A percentile compares a stretch with the other conserved stretches of the same genome.
These are phyloP conservation scores for Galerucella calmariensis DNA, from an alignment of 2,888 invertebrate species.

Conservation along the genomic window DNA sequence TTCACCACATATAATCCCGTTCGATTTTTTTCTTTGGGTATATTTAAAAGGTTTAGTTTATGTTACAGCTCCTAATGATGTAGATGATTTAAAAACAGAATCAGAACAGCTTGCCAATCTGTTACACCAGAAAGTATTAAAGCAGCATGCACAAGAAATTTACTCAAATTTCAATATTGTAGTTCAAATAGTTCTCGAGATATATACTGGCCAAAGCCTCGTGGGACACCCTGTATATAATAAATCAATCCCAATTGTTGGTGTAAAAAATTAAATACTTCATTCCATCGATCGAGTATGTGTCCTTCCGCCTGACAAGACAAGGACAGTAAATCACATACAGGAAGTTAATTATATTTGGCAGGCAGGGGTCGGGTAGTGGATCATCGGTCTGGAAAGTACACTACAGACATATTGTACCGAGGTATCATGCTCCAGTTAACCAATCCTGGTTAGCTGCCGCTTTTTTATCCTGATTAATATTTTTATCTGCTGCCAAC, in stretches of 20 bases:
- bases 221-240: too few relatives aligned
- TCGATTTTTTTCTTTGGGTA: too few relatives aligned
- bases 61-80: too few relatives aligned
- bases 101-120: too few relatives aligned
- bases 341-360: slow-evolving; percentile 44
- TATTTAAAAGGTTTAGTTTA: too few relatives aligned
- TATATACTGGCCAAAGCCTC: too few relatives aligned
- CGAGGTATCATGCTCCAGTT: slow-evolving; percentile 49
- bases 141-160: too few relatives aligned
- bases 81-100: too few relatives aligned
- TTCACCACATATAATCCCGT: too few relatives aligned
- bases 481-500: slow-evolving; percentile 29
- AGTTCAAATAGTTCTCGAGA: too few relatives aligned
- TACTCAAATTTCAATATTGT: too few relatives aligned
- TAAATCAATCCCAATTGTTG: not conserved
- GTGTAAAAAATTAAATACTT: not conserved
- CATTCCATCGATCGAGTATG: not conserved
- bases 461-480: slow-evolving; percentile 22
- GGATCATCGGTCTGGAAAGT: slow-evolving; percentile 49
- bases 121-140: too few relatives aligned
- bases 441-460: slow-evolving; percentile 41
- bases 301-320: slow-evolving; percentile 18
- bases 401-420: slow-evolving; percentile 52
- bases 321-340: slow-evolving; percentile 34
- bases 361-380: slow-evolving; percentile 44